Base-by-base conservation (phyloP, 1,140 invertebrate genomes). In the Dinoponera quadriceps region DNA sequence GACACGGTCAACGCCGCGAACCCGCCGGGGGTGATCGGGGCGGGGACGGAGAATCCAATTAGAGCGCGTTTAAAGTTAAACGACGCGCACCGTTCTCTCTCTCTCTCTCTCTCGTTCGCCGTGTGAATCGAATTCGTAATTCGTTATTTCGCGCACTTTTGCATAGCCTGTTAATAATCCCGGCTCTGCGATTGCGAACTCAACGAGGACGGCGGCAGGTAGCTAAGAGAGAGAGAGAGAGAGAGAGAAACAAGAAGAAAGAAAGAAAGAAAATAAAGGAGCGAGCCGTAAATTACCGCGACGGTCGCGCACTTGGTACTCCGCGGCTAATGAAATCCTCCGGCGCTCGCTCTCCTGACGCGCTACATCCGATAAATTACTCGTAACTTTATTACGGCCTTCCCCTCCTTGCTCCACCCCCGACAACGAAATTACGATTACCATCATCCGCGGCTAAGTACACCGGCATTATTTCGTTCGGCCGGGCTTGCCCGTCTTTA, bases 371-470 rank as follows among this genome's bases (percentile, higher is more conserved):
- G 69, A 71, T 71, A 80, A 80, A 59, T 44, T 71, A 38, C 33
- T 55, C 33, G 62, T 80, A 80, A 80, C 75, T 71, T 80, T 80
- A 71, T 80, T 80, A 69, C 75, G 14, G 16, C 44, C 65, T 25
- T n/a, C 16, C 33, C 48, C 16, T 14, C 44, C 18, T 7, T 18
- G 20, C 11, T 9, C 16, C 0, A 3, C 5, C 27, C 63, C 27
- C 68, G 65, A 38, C 68, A 73, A 60, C 38, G 11, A 62, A 82
- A 82, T 82, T 74, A 62, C 69, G 51, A 80, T 69, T 57, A 71
- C 25, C 75, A 57, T 80, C 75, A 71, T 71, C 51, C 33, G 13
- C 22, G 63, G 22, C 22, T 69, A 69, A 80, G 75, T 71, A 57
- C 65, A 71, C 33, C 51, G 4, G 38, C 65, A 69, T 80, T 80